A percentile compares a stretch with the other conserved stretches of the same genome.
Conservation (phyloP, 30 jellyfish, hydroid and myxozoan species). For the Hydractinia symbiolongicarpus region DNA sequence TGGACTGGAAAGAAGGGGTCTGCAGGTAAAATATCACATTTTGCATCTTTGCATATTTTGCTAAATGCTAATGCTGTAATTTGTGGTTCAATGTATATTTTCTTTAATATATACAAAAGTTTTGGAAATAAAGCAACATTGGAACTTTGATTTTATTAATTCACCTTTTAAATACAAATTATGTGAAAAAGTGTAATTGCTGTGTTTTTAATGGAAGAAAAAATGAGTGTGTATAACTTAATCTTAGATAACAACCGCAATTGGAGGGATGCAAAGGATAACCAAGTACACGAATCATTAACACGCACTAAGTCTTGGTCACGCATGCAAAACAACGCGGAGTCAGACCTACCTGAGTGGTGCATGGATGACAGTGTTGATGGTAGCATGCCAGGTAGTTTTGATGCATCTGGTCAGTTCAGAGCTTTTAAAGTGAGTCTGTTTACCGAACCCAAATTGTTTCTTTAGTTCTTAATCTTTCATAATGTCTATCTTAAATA, state of each 20-base stretch:
- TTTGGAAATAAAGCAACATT: too few relatives aligned
- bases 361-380: slow-evolving; percentile 72
- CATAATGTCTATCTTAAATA: too few relatives aligned
- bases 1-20: slow-evolving; percentile 26
- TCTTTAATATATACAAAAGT: too few relatives aligned
- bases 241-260: slow-evolving; percentile 31
- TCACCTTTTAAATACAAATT: too few relatives aligned
- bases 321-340: slow-evolving; percentile 49
- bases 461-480: too few relatives aligned
- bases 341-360: slow-evolving; percentile 89
- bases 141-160: too few relatives aligned
- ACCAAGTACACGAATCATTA: slow-evolving; percentile 35
- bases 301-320: slow-evolving; percentile 62
- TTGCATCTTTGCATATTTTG: too few relatives aligned
- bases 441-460: neutral
- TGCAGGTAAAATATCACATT: slow-evolving; percentile 5
- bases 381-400: slow-evolving; percentile 75
- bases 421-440: slow-evolving; percentile 42
- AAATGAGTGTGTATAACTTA: neutral
- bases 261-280: slow-evolving; percentile 38
- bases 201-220: neutral
- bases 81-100: too few relatives aligned
- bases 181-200: neutral
- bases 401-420: slow-evolving; percentile 93
- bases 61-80: too few relatives aligned